phyloP scores from a whole-genome alignment of 2,888 invertebrate species.

The Fragum whitleyi region DNA sequence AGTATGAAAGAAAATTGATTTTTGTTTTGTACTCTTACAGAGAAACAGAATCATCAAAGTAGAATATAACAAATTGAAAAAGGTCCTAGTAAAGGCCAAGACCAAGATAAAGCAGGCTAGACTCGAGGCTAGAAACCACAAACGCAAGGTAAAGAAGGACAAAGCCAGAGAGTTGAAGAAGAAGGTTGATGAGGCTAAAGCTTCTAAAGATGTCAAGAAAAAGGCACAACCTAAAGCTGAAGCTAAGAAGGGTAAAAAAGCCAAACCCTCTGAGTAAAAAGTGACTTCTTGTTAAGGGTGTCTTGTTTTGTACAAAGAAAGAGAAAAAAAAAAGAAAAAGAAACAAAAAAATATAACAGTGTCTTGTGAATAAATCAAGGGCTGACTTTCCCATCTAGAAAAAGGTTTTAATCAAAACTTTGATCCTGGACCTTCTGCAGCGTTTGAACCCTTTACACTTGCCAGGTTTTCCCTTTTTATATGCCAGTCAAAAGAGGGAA shows the following conservation, averaged over 20 bases:
- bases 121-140: neutral
- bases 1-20: no score
- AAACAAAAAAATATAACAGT: neutral
- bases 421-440: no score
- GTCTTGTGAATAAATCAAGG: neutral
- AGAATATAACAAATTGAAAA: conserved; percentile 85
- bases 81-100: neutral
- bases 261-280: neutral
- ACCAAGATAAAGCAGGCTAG: conserved; percentile 1
- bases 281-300: neutral
- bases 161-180: neutral
- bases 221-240: neutral
- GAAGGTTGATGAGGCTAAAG: neutral
- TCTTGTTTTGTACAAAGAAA: neutral
- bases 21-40: no score
- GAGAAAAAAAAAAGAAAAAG: conserved; percentile 13
- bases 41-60: conserved; percentile 85
- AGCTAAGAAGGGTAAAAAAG: conserved; percentile 9
- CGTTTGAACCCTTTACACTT: no score
- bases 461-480: no score
- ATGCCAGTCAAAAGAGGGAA: no score
- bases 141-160: neutral
- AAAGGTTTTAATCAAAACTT: no score
- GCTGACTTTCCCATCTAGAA: neutral
- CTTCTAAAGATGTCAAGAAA: conserved; percentile 7